A percentile compares a stretch with the other conserved stretches of the same genome.
Conservation (phyloP, 2,797 vertebrate species). For the Pseudomugil tenellus region DNA sequence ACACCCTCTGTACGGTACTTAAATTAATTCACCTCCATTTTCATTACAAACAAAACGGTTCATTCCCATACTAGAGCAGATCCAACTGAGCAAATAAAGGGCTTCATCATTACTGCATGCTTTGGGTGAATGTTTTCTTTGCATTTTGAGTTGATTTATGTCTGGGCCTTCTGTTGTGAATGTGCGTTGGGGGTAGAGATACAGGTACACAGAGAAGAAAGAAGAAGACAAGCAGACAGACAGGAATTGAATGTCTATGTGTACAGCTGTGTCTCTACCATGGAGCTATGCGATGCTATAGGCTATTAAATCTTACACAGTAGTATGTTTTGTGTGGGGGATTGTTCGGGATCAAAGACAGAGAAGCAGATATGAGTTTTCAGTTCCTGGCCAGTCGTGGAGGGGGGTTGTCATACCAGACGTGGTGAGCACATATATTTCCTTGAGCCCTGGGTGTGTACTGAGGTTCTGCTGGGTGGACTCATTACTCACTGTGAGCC, state of each 20-base stretch:
- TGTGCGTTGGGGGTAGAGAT: conserved; percentile 34
- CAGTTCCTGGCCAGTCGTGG: conserved; percentile 69
- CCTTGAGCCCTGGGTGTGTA: conserved; percentile 70
- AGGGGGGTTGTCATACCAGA: conserved; percentile 78
- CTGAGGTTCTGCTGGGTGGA: conserved; percentile 72
- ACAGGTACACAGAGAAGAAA: conserved; percentile 28
- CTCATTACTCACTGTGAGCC: conserved; percentile 74
- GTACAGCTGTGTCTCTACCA: conserved; percentile 39
- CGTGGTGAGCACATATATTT: conserved; percentile 78
- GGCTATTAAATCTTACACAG: conserved; percentile 61
- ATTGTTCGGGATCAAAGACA: conserved; percentile 71
- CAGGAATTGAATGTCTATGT: conserved; percentile 23
- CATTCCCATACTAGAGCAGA: conserved; percentile 70
- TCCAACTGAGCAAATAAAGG: conserved; percentile 69
- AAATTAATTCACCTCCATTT: conserved; percentile 72
- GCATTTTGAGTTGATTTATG: conserved; percentile 72
- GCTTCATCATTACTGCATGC: conserved; percentile 68
- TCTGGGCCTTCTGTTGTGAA: conserved; percentile 39
- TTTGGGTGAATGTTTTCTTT: conserved; percentile 74
- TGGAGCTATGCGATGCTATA: conserved; percentile 51
- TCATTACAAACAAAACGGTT: conserved; percentile 72
- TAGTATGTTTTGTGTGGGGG: conserved; percentile 67
- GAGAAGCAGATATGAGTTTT: conserved; percentile 76
- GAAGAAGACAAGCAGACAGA: conserved; percentile 11
- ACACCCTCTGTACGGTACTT: conserved; percentile 65